phyloP scores from a whole-genome alignment of 2,113 vertebrate genomes.

The Brachirus orientalis region DNA sequence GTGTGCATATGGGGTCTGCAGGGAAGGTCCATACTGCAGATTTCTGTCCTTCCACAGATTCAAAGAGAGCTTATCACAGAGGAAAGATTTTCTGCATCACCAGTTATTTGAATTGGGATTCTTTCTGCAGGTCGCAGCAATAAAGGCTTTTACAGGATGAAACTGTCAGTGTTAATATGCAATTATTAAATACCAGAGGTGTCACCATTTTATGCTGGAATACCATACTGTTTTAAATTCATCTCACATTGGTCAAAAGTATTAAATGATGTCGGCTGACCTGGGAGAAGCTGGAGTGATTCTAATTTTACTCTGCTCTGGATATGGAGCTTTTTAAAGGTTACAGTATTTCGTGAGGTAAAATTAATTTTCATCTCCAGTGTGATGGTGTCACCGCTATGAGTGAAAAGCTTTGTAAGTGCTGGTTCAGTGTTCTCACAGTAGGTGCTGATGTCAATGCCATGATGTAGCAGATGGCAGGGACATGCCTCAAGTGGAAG shows the following conservation, averaged over 20 bases:
- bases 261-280: conserved; percentile 16
- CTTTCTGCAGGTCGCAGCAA: conserved; percentile 44
- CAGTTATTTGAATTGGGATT: conserved; percentile 64
- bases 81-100: conserved; percentile 66
- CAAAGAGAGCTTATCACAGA: conserved; percentile 74
- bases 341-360: conserved; percentile 7
- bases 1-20: conserved; percentile 40
- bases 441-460: conserved; percentile 64
- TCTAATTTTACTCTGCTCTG: conserved; percentile 6
- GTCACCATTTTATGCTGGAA: conserved; percentile 26
- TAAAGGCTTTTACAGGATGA: conserved; percentile 49
- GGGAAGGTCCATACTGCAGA: conserved; percentile 60
- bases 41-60: conserved; percentile 72
- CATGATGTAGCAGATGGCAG: conserved; percentile 75
- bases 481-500: conserved; percentile 66
- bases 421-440: conserved; percentile 49
- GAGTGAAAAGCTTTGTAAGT: conserved; percentile 16
- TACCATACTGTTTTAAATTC: conserved; percentile 22
- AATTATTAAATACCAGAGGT: conserved; percentile 47
- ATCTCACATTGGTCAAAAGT: conserved; percentile 13
- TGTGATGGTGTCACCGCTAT: not conserved
- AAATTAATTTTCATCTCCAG: conserved; percentile 12
- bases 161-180: conserved; percentile 39
- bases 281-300: not conserved
- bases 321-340: conserved; percentile 20